Evolutionary conservation across 1,140 invertebrate species (phyloP), one percentile per base, ranked within the genome.

Genomic region (Philotrypesis tridentata): DNA sequence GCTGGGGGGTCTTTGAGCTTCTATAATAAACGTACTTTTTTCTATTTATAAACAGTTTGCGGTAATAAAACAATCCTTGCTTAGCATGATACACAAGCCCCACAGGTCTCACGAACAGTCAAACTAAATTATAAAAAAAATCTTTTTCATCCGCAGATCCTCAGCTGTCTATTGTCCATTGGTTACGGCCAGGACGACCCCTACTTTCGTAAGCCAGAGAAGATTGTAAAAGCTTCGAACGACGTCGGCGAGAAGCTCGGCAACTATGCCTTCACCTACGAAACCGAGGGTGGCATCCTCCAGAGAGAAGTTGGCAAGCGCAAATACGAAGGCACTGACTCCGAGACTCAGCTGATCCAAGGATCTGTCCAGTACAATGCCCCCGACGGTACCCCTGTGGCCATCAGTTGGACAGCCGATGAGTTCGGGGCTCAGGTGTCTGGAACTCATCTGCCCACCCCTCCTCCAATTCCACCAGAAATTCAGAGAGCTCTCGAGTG

Each of bases 401-500:
- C 88, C 9, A 81, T 92, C 23, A 91, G 90, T 79, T 92, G 91
- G 91, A 91, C 91, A 0, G 92, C 92, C 40, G 92, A 93, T 70
- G 92, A 93, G 70, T 93, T 92, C 79, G 92, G 92, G 0, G 88
- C 91, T 17, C 91, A 90, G 79, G 90, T 93, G 7, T 86, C 86
- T 0, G 95, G 95, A 3, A 93, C 93, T 7, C 95, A 96, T 90
- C 86, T 96, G 29, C 95, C 95, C 21, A 95, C 95, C 1, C 94
- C 95, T 0, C 95, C 95, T 2, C 95, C 95, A 48, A 95, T 96
- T 81, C 96, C 96, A 23, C 94, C 94, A 80, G 95, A 94, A 88
- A 96, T 96, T 71, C 94, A 95, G 85, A 94, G 94, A 84, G 95
- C 95, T 72, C 90, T 97, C 4, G 95, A 96, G 70, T 96, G 92